Conservation (phyloP, 2,888 invertebrate genomes). For the Chymomyza procnemis region DNA sequence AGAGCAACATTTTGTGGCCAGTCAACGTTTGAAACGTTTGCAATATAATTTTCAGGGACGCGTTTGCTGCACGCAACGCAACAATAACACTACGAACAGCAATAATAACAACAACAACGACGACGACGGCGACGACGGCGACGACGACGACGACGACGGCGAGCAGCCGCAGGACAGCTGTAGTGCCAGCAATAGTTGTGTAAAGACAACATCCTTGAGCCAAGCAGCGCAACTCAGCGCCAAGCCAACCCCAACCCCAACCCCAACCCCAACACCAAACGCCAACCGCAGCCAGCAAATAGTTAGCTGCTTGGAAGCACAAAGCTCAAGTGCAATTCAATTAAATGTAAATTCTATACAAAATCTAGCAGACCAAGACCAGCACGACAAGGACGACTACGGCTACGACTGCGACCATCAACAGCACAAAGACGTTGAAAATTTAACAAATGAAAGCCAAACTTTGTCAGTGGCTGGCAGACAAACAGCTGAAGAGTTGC, state of each 20-base stretch:
- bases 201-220: conserved; percentile 65
- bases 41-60: conserved; percentile 78
- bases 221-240: conserved; percentile 36
- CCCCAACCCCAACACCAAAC: conserved; percentile 12
- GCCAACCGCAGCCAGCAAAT: conserved; percentile 35
- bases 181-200: conserved; percentile 38
- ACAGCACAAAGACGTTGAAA: not conserved
- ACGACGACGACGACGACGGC: not conserved
- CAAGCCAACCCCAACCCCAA: conserved; percentile 30
- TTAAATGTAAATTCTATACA: conserved; percentile 53
- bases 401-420: too few species aligned
- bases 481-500: conserved; percentile 49
- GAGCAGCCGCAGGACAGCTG: not conserved
- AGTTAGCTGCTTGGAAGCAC: conserved; percentile 4
- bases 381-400: too few species aligned
- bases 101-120: conserved; percentile 1
- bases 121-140: not conserved
- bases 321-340: conserved; percentile 60
- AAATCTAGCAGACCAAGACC: too few species aligned
- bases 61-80: conserved; percentile 37
- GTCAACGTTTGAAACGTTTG: conserved; percentile 79
- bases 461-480: conserved; percentile 17
- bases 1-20: conserved; percentile 76
- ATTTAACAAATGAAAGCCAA: conserved; percentile 46
- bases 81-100: conserved; percentile 24